Base-by-base conservation (phyloP, 2,797 vertebrate genomes). In the Acanthurus leucopareius region DNA sequence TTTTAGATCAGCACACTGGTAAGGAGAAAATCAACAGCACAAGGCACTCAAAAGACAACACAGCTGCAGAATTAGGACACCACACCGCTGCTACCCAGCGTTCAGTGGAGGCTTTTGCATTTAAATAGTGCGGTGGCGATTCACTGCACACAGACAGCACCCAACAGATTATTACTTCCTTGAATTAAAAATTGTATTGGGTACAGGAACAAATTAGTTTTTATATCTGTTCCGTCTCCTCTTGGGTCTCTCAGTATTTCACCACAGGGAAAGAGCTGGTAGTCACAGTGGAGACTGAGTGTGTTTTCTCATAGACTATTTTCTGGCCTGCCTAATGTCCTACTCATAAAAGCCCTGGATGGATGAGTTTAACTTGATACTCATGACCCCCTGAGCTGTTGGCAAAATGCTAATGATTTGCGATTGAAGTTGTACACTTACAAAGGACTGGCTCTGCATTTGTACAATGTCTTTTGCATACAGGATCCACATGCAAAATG, bases 141-240 rank as follows among this genome's bases (percentile, higher is more conserved):
- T 79, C 64, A 73, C 32, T 76, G 77, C 68, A 69, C 65, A 54
- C 7, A 15, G 52, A 42, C 67, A 74, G 59, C 71, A 61, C 61
- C 63, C 57, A 60, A 11, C 15, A 25, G 65, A 80, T 65, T 80
- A 91, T 87, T 80, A 86, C 70, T 89, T 91, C 73, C 74, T 67
- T 73, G 72, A 77, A 90, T 88, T 88, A 76, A 85, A 89, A 88
- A 83, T 75, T n/a, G 7, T 75, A 84, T 57, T 81, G 84, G 74
- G 73, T 86, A 82, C 75, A 83, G 77, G 71, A 89, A 85, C 69
- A 90, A 91, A 89, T 91, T 78, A 67, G 73, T 84, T 88, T 89
- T 91, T 83, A 84, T 88, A 89, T 91, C 78, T 84, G 69, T 76
- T 89, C 73, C 44, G 56, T 59, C 65, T 85, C 79, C 60, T 85